phyloP scores from a whole-genome alignment of 2,888 invertebrate genomes.

The Drosophila merina region DNA sequence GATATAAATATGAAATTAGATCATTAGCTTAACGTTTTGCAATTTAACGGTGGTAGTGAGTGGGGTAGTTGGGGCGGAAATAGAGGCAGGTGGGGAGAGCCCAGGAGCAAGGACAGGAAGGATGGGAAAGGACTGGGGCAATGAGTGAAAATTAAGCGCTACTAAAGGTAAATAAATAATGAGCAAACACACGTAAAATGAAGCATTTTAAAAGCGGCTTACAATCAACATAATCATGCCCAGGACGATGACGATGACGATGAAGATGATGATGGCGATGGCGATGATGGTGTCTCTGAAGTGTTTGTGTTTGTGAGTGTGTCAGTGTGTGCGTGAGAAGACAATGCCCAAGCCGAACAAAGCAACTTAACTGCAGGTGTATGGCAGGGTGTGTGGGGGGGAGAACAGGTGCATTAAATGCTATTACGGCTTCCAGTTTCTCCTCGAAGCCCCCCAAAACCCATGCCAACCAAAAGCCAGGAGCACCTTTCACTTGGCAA shows the following conservation, averaged over 20 bases:
- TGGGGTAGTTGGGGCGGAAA: conserved; percentile 1
- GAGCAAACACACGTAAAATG: conserved; percentile 46
- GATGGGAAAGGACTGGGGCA: conserved; percentile 6
- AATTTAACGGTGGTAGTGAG: conserved; percentile 48
- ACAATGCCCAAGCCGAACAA: conserved; percentile 62
- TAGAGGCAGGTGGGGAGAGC: not conserved
- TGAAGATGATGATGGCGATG: conserved; percentile 9
- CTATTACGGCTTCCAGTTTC: conserved; percentile 53
- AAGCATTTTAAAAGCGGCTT: conserved; percentile 72
- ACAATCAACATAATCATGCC: conserved; percentile 46
- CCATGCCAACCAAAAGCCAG: conserved; percentile 7
- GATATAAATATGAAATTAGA: conserved; percentile 60
- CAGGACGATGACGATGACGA: conserved; percentile 17
- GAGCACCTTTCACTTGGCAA: conserved; percentile 57
- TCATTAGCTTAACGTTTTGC: conserved; percentile 50
- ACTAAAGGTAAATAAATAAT: conserved; percentile 67
- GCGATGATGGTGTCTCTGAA: conserved; percentile 32
- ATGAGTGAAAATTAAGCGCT: conserved; percentile 53
- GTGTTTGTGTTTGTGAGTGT: conserved; percentile 23
- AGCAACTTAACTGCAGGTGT: conserved; percentile 53
- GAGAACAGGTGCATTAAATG: conserved; percentile 76
- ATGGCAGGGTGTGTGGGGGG: conserved; percentile 7
- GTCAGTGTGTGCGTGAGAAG: conserved; percentile 34
- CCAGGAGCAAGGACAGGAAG: not conserved
- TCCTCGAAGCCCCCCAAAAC: not conserved